Evolutionary conservation across 2,888 invertebrate species (phyloP), one percentile per base, ranked within the genome.

Genomic region (Leistus spinibarbis): DNA sequence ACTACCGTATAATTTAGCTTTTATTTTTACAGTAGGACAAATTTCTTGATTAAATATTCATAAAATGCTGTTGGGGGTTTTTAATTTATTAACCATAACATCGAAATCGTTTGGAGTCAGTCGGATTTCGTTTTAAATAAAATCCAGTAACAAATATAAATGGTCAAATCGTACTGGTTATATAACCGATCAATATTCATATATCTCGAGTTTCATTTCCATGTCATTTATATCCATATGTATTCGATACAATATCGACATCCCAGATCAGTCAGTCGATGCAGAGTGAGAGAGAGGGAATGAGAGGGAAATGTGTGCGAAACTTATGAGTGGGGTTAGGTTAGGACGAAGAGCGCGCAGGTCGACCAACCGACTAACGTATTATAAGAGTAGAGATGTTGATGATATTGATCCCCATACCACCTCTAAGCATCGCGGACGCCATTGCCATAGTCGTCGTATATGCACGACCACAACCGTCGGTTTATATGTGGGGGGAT

Each of bases 381-480:
- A 40, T 40, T 40, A 40, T 40, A 40, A 40, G 40, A 40, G 40
- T 13, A 40, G 13, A 40, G 53, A 27, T 70, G 24, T 54, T 57
- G 69, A 9, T 54, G 40, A 67, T 64, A 54, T 69, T 66, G 71
- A 65, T 74, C 54, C 24, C 27, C 70, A 54, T 67, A 69, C 76
- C 72, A 56, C 72, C n/a, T n/a, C n/a, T 4, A 17, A 24, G 54
- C 57, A 60, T 54, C 71, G 54, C 56, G 68, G 68, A 57, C 76
- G 69, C 64, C 62, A 23, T 68, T 76, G 66, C 73, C 70, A 62
- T 73, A 57, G 70, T 54, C 71, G 67, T 68, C 54, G 60, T 56
- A 69, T 67, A 40, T 40, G 40, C 40, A 40, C 40, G 10, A 40
- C 40, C 40, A 13, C 40, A 7, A 40, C 40, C 40, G 13, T 40